Evolutionary conservation across 2,113 vertebrate species (phyloP), one percentile per base, ranked within the genome.

Genomic region (Entelurus aequoreus): DNA sequence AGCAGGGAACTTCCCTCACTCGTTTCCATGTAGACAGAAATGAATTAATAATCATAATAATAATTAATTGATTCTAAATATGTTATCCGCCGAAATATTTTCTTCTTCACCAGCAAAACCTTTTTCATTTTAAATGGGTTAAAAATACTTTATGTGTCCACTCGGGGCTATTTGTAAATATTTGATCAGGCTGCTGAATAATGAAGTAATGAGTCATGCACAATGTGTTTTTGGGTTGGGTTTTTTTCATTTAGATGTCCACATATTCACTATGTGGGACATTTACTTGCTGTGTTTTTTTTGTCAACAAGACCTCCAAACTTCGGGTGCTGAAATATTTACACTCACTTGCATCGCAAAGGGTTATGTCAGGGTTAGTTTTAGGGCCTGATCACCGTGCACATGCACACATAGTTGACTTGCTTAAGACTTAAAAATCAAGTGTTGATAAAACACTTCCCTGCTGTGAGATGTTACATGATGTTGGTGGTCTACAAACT

Each of bases 71-170:
- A 57, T 57, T 38, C 40, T 10, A 16, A 21, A 38, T 57, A 56
- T 3, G 54, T 38, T 56, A 56, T 56, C 54, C 42, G 54, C 19
- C 54, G 19, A 56, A 56, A 56, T 56, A 57, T 57, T 57, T 19
- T 38, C 42, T 16, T 44, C 55, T 40, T 57, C 55, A 44, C 55
- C 55, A 44, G 35, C 42, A 6, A 10, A 57, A 46, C 42, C 55
- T 57, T 44, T 28, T 44, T 57, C 55, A 44, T 57, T 57, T 57
- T 44, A 57, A 57, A 57, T 44, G 15, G 38, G 38, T 57, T 57
- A 44, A 57, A 57, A 44, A 57, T 57, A 57, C 55, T 57, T 57
- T 57, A 44, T 57, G 55, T 57, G 55, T 57, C 55, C 55, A 44
- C 55, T 57, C 42, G 55, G 55, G 55, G 55, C 55, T 57, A 16